These are phyloP conservation scores for Eulemur macaco DNA, from an alignment of 2,113 vertebrate genomes.

Conservation along the genomic window DNA sequence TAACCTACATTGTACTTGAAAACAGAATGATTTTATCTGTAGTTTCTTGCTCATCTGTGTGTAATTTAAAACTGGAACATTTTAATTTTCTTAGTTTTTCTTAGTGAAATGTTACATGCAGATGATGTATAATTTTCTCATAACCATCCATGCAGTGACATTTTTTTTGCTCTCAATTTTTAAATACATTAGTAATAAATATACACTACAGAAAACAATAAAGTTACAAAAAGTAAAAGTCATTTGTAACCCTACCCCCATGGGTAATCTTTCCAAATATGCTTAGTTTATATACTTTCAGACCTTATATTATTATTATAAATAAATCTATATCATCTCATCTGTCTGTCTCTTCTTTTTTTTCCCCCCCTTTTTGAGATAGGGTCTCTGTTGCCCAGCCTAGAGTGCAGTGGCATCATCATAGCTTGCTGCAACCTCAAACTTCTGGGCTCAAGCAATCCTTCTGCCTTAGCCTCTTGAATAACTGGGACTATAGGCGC, in stretches of 20 bases:
- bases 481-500: no score
- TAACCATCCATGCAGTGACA: background rate
- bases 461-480: no score
- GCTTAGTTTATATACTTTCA: background rate
- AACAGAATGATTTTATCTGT: background rate
- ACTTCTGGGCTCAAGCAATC: no score
- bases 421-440: no score
- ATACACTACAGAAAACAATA: background rate
- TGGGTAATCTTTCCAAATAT: background rate
- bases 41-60: background rate
- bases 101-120: background rate
- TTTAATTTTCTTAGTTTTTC: constrained; percentile 45
- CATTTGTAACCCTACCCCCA: background rate
- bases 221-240: background rate
- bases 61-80: constrained; percentile 37
- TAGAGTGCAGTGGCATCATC: no score
- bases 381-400: no score
- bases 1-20: background rate
- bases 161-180: background rate
- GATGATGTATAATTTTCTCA: constrained; percentile 9
- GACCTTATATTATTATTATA: background rate
- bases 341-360: background rate
- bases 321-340: background rate
- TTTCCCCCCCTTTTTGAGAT: no score
- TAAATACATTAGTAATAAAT: background rate